Base-by-base conservation (phyloP, 2,888 invertebrate species). In the Horisme vitalbata region DNA sequence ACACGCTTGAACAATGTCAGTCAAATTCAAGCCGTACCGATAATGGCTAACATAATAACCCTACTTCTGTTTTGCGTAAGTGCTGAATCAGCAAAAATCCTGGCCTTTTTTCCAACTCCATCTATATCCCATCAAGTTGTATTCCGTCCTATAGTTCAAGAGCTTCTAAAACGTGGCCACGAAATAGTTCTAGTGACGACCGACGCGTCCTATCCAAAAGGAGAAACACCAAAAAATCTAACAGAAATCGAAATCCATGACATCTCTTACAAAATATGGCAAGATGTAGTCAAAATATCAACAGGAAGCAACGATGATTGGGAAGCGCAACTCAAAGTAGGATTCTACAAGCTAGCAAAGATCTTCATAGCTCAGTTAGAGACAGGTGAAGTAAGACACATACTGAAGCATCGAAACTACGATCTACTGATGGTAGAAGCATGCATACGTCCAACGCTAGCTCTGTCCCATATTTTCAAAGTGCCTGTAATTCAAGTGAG, bases 371-470 rank as follows among this genome's bases (percentile, higher is more conserved):
- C 36, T n/a, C 35, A 44, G 14, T 6, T 49, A 1, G 36, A 39
- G 4, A 44, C 49, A 11, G 35, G 36, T 0, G 36, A 44, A 36
- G 49, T 49, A 4, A 44, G 36, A 35, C 7, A 26, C n/a, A 7
- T 49, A 9, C 27, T 49, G 6, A 39, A 41, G 7, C 27, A 49
- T 15, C 11, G 36, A 11, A 20, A 38, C 1, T 74, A 68, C 45
- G 73, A 77, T 58, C 44, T 77, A 4, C 35, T 77, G 7, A 21
- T 77, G 2, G 18, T 68, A 5, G 77, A 76, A 61, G 64, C 65
- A 2, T 59, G 55, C 35, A 38, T 57, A 2, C 46, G 37, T 8
- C 41, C 63, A 7, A 45, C 61, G 3, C 43, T 73, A 10, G 57
- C 50, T 2, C 50, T 65, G 1, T 54, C 65, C 0, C 61, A 74